These are phyloP conservation scores for Oryzaephilus surinamensis DNA, from an alignment of 1,140 invertebrate genomes.

Conservation along the genomic window DNA sequence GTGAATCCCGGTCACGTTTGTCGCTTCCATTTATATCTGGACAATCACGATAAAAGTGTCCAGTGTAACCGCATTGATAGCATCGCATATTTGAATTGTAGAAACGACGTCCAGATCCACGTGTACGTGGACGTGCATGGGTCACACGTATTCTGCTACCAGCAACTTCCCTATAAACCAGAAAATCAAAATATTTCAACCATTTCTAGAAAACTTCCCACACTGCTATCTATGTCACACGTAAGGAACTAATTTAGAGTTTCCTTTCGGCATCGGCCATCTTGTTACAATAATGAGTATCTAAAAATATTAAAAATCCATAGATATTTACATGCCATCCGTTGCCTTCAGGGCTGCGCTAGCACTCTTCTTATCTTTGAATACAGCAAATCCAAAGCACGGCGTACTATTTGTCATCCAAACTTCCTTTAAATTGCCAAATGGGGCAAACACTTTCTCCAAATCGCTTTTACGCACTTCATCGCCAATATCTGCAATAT, in stretches of 20 bases:
- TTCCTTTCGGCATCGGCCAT: too few species aligned
- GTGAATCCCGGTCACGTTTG: constrained; percentile 21
- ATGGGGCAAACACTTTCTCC: constrained; percentile 54
- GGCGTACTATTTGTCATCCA: constrained; percentile 60
- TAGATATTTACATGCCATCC: constrained; percentile 48
- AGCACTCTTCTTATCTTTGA: constrained; percentile 57
- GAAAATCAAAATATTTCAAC: constrained; percentile 9
- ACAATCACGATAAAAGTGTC: constrained; percentile 57
- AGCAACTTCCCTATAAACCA: constrained; percentile 30
- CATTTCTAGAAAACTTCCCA: not conserved
- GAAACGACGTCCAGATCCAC: constrained; percentile 36
- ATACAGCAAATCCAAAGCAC: constrained; percentile 65
- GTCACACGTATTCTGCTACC: constrained; percentile 38
- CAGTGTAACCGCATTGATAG: constrained; percentile 52
- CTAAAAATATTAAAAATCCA: not conserved
- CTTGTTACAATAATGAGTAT: too few species aligned
- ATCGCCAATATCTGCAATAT: constrained; percentile 41
- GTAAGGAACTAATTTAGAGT: too few species aligned
- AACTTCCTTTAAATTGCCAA: constrained; percentile 54
- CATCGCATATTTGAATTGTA: constrained; percentile 51
- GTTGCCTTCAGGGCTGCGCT: constrained; percentile 51
- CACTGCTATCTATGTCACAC: too few species aligned
- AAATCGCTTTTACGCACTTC: constrained; percentile 43
- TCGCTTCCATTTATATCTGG: constrained; percentile 34
- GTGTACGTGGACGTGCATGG: constrained; percentile 37